These are phyloP conservation scores for Hartigia nigra DNA, from an alignment of 2,888 invertebrate species.

Conservation along the genomic window DNA sequence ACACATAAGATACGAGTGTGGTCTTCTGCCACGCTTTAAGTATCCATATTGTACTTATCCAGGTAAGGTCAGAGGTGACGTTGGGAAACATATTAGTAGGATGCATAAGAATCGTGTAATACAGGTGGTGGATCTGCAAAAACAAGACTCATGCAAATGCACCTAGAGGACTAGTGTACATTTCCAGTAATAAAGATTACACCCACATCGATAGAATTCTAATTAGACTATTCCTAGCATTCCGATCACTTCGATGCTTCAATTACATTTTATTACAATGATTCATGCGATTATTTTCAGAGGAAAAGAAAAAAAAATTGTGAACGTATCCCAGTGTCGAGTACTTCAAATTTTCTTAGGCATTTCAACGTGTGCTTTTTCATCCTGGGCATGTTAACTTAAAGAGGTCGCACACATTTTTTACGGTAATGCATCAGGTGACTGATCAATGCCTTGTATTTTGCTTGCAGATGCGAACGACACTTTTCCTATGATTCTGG, in stretches of 20 bases:
- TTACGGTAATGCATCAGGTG: neutral
- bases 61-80: conserved; percentile 48
- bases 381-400: neutral
- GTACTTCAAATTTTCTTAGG: too few relatives aligned
- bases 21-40: conserved; percentile 62
- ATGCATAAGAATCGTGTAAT: conserved; percentile 14
- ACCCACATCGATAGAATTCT: neutral
- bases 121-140: conserved; percentile 16
- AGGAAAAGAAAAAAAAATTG: too few relatives aligned
- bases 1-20: conserved; percentile 70
- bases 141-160: conserved; percentile 12
- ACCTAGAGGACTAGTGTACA: conserved; percentile 1
- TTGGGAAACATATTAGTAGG: conserved; percentile 40
- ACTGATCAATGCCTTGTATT: neutral
- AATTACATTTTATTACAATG: too few relatives aligned
- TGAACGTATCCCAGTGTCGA: too few relatives aligned
- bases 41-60: conserved; percentile 54
- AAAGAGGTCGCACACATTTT: neutral
- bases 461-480: neutral
- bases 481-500: neutral
- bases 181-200: neutral
- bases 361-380: neutral
- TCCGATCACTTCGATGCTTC: neutral
- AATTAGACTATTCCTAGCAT: neutral
- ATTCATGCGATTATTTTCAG: too few relatives aligned